Evolutionary conservation across 2,797 vertebrate species (phyloP).

Genomic region (Notamacropus eugenii): DNA sequence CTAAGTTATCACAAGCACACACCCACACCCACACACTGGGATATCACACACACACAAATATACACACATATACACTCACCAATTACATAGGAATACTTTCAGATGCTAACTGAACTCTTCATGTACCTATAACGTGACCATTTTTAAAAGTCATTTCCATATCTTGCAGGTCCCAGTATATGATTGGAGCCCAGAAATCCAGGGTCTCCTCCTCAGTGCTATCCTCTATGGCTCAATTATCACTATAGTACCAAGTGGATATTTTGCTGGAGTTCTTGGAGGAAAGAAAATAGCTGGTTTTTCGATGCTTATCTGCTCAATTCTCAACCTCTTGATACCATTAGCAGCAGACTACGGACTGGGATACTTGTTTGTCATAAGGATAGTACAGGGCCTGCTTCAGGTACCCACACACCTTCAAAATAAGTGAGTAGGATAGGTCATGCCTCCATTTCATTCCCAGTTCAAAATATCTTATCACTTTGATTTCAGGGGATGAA

Average conservation of each 20-base stretch:
- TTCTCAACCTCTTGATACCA: background rate
- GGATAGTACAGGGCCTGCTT: background rate
- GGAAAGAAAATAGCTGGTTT: background rate
- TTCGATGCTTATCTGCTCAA: background rate
- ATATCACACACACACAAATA: too few species aligned
- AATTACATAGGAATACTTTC: background rate
- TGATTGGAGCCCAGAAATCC: background rate
- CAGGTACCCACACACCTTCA: background rate
- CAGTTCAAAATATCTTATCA: background rate
- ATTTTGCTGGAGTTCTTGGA: background rate
- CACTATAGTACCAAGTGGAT: background rate
- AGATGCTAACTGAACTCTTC: background rate
- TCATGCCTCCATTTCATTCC: background rate
- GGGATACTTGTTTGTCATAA: background rate
- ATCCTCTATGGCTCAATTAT: rapidly evolving
- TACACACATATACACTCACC: too few species aligned
- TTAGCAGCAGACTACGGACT: background rate
- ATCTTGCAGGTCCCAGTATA: background rate
- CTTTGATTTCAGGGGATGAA: background rate
- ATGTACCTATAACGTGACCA: background rate
- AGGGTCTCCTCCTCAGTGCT: background rate
- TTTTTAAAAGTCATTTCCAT: background rate
- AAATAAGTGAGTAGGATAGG: background rate
- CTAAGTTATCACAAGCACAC: background rate
- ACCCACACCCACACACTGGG: too few species aligned